Conservation (phyloP, 2,113 vertebrate genomes). For the Neopipo cinnamomea region DNA sequence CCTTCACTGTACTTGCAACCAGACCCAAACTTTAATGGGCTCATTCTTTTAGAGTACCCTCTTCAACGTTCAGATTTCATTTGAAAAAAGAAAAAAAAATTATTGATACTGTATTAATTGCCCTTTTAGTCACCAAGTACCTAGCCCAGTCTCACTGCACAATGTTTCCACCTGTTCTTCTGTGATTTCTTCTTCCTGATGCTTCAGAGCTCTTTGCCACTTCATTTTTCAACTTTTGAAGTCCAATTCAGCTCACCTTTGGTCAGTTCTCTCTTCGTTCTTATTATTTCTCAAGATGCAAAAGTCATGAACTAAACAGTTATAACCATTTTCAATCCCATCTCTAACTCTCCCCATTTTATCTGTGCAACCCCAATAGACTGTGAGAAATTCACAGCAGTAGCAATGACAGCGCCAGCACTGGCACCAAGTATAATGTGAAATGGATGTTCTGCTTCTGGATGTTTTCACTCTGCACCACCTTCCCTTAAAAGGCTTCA, state of each 20-base stretch:
- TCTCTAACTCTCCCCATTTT: background rate
- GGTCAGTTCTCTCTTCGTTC: background rate
- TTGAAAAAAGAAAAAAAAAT: background rate
- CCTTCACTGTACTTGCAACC: background rate
- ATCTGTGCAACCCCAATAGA: background rate
- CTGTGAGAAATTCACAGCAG: constrained; percentile 17
- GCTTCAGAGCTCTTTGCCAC: background rate
- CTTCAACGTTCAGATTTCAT: background rate
- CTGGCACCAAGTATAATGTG: constrained; percentile 1
- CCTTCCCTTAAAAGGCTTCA: constrained; percentile 76
- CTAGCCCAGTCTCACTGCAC: background rate
- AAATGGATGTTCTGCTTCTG: constrained; percentile 63
- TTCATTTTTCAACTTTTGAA: background rate
- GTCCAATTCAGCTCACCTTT: background rate
- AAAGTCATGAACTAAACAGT: background rate
- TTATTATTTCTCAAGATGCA: background rate
- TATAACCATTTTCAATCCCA: background rate
- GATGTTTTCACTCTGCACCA: constrained; percentile 50
- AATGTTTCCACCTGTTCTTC: background rate
- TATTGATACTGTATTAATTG: background rate
- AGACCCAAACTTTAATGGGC: background rate
- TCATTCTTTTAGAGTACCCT: background rate
- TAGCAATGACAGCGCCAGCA: background rate
- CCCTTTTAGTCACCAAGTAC: fast-evolving
- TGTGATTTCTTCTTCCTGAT: background rate